phyloP scores from a whole-genome alignment of 2,797 vertebrate genomes.

The Melanotaenia pygmaea region DNA sequence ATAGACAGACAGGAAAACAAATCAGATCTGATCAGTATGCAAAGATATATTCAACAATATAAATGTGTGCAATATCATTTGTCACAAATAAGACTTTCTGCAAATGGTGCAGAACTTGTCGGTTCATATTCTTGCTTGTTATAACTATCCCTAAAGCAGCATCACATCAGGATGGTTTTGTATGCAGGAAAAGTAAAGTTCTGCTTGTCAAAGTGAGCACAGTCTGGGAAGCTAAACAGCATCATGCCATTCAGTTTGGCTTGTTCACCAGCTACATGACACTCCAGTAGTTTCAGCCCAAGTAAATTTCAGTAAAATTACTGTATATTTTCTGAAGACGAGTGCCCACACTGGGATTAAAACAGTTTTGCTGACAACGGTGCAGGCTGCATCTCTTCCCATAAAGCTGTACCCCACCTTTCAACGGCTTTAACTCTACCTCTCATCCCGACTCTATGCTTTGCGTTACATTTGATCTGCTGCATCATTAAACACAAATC shows the following conservation, averaged over 20 bases:
- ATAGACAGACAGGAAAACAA: slow-evolving; percentile 5
- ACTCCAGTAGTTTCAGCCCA: slow-evolving; percentile 41
- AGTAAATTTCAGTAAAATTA: slow-evolving; percentile 46
- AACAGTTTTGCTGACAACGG: slow-evolving; percentile 29
- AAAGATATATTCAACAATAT: background rate
- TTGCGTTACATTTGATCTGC: slow-evolving; percentile 29
- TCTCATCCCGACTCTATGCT: slow-evolving; percentile 25
- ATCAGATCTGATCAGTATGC: background rate
- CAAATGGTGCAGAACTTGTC: background rate
- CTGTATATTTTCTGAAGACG: slow-evolving; percentile 41
- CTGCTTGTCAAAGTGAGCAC: slow-evolving; percentile 6
- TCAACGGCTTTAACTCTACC: slow-evolving; percentile 14
- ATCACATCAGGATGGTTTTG: slow-evolving; percentile 5
- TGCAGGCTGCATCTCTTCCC: background rate
- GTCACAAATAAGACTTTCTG: background rate
- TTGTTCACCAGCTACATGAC: slow-evolving; percentile 32
- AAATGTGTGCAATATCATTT: background rate
- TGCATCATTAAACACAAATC: slow-evolving; percentile 22
- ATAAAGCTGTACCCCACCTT: slow-evolving; percentile 6
- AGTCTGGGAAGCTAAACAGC: slow-evolving; percentile 18
- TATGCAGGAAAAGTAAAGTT: slow-evolving; percentile 5
- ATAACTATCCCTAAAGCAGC: background rate
- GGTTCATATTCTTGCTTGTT: background rate
- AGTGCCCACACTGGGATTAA: slow-evolving; percentile 37
- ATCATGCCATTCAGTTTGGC: slow-evolving; percentile 24